phyloP scores from a whole-genome alignment of 2,113 vertebrate species.

The Polyodon spathula region DNA sequence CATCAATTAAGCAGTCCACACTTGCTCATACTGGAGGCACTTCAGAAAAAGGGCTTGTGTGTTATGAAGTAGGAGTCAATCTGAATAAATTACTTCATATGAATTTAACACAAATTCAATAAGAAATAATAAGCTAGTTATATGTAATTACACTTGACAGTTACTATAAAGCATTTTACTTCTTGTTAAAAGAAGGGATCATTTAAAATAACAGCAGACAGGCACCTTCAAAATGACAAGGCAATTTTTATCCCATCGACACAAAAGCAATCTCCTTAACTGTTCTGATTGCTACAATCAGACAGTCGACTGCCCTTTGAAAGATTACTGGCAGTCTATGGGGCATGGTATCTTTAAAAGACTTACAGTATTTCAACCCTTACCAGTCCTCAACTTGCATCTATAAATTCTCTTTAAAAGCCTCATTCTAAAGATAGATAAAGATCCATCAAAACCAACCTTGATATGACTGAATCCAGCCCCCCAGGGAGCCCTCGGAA shows the following conservation, averaged over 20 bases:
- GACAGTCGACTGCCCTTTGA: not conserved
- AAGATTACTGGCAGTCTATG: constrained; percentile 14
- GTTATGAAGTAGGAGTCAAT: no score
- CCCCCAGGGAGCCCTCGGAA: not conserved
- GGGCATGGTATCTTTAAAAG: constrained; percentile 9
- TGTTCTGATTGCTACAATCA: constrained; percentile 1
- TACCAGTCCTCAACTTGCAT: constrained; percentile 6
- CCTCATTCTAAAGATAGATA: constrained; percentile 10
- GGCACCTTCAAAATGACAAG: not conserved
- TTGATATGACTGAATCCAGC: not conserved
- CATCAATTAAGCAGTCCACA: no score
- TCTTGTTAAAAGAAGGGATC: constrained; percentile 17
- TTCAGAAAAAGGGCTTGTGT: no score
- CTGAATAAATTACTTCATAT: no score
- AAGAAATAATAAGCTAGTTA: no score
- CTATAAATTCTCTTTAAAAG: constrained; percentile 7
- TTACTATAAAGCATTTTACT: no score
- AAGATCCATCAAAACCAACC: not conserved
- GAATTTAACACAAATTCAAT: no score
- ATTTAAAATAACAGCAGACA: not conserved
- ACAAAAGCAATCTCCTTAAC: not conserved
- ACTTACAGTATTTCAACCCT: not conserved
- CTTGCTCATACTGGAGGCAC: no score
- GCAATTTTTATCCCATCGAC: not conserved
- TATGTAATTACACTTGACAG: no score